phyloP scores from a whole-genome alignment of 2,888 invertebrate species.

The Epicampocera succincta region DNA sequence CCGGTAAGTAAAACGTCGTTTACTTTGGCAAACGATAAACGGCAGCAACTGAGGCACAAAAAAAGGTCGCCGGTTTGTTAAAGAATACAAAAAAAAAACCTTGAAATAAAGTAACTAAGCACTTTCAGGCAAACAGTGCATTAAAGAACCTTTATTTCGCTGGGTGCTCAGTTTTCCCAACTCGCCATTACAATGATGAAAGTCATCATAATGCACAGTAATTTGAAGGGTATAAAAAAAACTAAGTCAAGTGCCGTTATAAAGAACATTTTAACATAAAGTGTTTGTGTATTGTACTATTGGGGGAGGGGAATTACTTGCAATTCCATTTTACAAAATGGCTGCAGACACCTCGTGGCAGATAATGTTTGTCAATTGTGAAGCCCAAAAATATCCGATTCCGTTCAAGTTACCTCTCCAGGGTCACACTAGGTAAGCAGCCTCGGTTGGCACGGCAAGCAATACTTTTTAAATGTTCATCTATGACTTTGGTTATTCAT shows the following conservation, averaged over 20 bases:
- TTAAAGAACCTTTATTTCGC: constrained; percentile 24
- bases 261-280: neutral
- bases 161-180: neutral
- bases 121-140: constrained; percentile 52
- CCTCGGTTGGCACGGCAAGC: no score
- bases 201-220: constrained; percentile 28
- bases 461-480: no score
- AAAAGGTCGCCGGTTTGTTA: neutral
- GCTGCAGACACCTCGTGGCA: no score
- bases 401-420: no score
- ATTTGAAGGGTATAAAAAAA: constrained; percentile 19
- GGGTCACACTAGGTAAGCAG: no score
- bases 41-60: neutral
- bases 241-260: neutral
- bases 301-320: no score
- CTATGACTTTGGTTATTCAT: no score
- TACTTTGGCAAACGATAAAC: constrained; percentile 49
- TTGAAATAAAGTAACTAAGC: constrained; percentile 62
- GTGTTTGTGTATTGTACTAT: no score
- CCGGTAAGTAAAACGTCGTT: constrained; percentile 52
- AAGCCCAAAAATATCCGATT: no score
- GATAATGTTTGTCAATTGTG: no score
- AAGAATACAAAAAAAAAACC: constrained; percentile 34
- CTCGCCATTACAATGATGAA: neutral
- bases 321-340: no score